Percentiles rank a stretch among this genome's conserved stretches.
These are phyloP conservation scores for Petrolisthes cinctipes DNA, from an alignment of 2,888 invertebrate species.

Conservation along the genomic window DNA sequence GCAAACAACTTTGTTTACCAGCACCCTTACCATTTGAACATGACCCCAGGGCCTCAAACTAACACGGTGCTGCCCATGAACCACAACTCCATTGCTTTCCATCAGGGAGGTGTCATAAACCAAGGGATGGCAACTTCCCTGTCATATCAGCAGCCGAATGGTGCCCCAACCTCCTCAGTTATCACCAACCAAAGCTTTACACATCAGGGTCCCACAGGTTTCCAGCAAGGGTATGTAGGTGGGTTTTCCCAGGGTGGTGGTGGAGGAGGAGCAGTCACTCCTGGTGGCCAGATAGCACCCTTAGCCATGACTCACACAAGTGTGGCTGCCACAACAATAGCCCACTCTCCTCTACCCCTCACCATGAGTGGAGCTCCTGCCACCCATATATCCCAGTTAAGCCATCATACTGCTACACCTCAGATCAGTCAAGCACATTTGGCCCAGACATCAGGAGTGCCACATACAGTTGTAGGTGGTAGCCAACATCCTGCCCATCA, in stretches of 20 bases:
- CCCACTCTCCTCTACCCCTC: constrained; percentile 56
- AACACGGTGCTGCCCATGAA: constrained; percentile 64
- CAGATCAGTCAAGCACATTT: constrained; percentile 55
- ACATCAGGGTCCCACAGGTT: constrained; percentile 47
- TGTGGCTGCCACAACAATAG: constrained; percentile 59
- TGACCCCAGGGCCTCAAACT: constrained; percentile 56
- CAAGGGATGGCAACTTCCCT: constrained; percentile 58
- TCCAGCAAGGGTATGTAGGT: constrained; percentile 58
- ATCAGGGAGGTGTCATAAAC: constrained; percentile 61
- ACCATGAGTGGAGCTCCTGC: constrained; percentile 57
- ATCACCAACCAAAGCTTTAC: constrained; percentile 66
- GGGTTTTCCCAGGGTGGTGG: constrained; percentile 44
- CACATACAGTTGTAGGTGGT: constrained; percentile 46
- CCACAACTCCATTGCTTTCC: constrained; percentile 63
- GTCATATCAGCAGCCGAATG: constrained; percentile 63
- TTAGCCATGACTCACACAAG: constrained; percentile 61
- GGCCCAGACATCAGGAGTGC: constrained; percentile 38
- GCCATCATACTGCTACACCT: constrained; percentile 43
- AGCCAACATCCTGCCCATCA: constrained; percentile 45
- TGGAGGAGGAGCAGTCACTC: constrained; percentile 42
- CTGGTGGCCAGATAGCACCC: constrained; percentile 57
- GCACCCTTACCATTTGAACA: constrained; percentile 63
- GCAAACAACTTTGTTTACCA: constrained; percentile 64
- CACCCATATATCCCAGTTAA: constrained; percentile 49
- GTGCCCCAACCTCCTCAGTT: constrained; percentile 62